A percentile compares a stretch with the other conserved stretches of the same genome.
phyloP scores from a whole-genome alignment of 53 echinoderm and acorn worm genomes.

The Patiria pectinifera region DNA sequence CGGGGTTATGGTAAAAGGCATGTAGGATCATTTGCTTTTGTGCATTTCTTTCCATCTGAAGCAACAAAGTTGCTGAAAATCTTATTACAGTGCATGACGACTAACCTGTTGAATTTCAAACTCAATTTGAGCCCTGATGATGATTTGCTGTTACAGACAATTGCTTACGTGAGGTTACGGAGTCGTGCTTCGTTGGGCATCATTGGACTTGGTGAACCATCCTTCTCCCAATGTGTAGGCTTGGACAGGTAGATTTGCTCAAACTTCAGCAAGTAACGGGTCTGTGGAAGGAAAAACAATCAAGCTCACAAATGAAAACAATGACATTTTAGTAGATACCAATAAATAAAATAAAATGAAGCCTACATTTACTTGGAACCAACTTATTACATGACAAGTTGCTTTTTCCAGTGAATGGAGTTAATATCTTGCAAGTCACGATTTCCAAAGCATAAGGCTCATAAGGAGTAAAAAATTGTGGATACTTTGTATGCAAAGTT shows the following conservation, averaged over 20 bases:
- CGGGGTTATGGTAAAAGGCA: no score
- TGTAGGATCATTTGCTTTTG: no score
- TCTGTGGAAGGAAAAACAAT: slow-evolving; percentile 59
- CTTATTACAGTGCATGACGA: no score
- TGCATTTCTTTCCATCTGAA: no score
- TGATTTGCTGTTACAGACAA: no score
- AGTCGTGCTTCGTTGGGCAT: slow-evolving; percentile 98
- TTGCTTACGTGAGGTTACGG: slow-evolving; percentile 93
- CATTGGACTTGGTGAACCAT: slow-evolving; percentile 98
- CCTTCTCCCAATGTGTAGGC: slow-evolving; percentile 99
- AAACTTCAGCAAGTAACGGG: slow-evolving; percentile 91
- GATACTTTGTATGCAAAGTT: no score
- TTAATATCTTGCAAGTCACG: no score
- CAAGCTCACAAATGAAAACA: neutral
- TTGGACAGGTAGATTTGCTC: slow-evolving; percentile 99
- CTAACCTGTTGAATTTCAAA: no score
- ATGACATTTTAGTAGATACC: neutral
- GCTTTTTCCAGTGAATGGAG: neutral
- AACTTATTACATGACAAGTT: neutral
- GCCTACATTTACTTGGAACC: neutral
- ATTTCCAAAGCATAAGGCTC: no score
- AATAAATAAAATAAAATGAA: neutral
- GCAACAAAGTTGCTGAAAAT: no score
- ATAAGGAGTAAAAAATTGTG: no score
- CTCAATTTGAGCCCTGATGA: no score